Conservation (phyloP, 1,140 invertebrate species). For the Carposina sasakii region DNA sequence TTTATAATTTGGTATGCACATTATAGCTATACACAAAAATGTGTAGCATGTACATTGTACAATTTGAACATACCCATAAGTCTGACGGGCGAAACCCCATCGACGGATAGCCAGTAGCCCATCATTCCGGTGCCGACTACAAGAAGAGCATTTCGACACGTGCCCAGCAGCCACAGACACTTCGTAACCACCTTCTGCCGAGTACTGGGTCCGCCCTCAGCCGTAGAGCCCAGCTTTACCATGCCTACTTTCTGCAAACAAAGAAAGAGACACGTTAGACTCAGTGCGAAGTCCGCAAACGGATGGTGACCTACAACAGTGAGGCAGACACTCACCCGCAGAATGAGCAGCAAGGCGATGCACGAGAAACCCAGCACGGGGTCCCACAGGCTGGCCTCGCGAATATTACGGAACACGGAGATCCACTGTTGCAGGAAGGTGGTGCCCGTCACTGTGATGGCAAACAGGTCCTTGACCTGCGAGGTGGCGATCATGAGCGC, state of each 20-base stretch:
- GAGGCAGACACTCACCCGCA: slow-evolving; percentile 74
- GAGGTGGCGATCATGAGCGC: slow-evolving; percentile 92
- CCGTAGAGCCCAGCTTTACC: slow-evolving; percentile 72
- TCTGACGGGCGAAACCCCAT: slow-evolving; percentile 72
- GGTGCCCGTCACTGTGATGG: slow-evolving; percentile 81
- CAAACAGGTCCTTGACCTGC: slow-evolving; percentile 89
- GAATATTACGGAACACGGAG: slow-evolving; percentile 76
- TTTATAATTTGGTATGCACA: too few species aligned
- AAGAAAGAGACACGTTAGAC: neutral
- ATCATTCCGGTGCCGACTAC: slow-evolving; percentile 79
- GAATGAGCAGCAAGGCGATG: slow-evolving; percentile 79
- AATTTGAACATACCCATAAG: slow-evolving; percentile 74
- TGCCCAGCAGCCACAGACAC: slow-evolving; percentile 77
- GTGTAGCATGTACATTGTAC: neutral
- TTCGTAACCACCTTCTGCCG: slow-evolving; percentile 70
- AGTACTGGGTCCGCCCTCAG: slow-evolving; percentile 64
- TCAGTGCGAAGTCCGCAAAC: too few species aligned
- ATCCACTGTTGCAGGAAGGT: slow-evolving; percentile 84
- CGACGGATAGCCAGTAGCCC: slow-evolving; percentile 69
- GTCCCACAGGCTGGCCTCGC: slow-evolving; percentile 77
- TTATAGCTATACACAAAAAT: neutral
- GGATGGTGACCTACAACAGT: neutral
- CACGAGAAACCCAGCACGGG: slow-evolving; percentile 80
- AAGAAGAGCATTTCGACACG: slow-evolving; percentile 84
- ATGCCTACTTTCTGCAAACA: slow-evolving; percentile 74